These are phyloP conservation scores for Labeo calbasu DNA, from an alignment of 2,797 vertebrate genomes.

Conservation along the genomic window DNA sequence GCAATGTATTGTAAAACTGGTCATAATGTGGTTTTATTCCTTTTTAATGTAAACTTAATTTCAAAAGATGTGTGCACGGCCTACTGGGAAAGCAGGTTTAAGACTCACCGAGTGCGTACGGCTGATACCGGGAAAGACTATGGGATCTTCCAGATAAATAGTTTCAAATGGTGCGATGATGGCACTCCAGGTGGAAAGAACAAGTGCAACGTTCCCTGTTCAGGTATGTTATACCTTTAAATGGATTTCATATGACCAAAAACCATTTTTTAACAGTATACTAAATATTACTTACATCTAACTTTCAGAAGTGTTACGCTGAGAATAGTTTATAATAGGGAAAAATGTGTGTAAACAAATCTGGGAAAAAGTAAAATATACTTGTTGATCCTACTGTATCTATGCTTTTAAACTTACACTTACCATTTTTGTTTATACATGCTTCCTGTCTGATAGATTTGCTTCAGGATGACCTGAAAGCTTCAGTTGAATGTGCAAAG, in stretches of 20 bases:
- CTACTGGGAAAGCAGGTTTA: constrained; percentile 60
- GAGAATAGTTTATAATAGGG: not conserved
- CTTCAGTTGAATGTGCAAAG: constrained; percentile 54
- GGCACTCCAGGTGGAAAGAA: constrained; percentile 54
- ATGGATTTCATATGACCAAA: not conserved
- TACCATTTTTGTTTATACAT: not conserved
- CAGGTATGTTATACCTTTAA: constrained; percentile 35
- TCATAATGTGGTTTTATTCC: not conserved
- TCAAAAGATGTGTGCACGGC: constrained; percentile 60
- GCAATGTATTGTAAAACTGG: not conserved
- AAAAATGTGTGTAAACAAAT: not conserved
- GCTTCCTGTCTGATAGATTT: constrained; percentile 46
- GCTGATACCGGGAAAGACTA: constrained; percentile 61
- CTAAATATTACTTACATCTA: not conserved
- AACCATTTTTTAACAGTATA: too few species aligned
- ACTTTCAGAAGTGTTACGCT: not conserved
- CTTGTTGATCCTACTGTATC: not conserved
- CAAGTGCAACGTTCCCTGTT: constrained; percentile 45
- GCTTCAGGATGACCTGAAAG: constrained; percentile 57
- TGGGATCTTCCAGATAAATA: constrained; percentile 65
- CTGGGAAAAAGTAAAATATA: not conserved
- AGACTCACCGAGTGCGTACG: constrained; percentile 52
- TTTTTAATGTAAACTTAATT: not conserved
- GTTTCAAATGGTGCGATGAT: constrained; percentile 63
- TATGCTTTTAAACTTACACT: not conserved